A percentile compares a stretch with the other conserved stretches of the same genome.
Conservation (phyloP, 2,113 vertebrate genomes). For the Montifringilla adamsi region DNA sequence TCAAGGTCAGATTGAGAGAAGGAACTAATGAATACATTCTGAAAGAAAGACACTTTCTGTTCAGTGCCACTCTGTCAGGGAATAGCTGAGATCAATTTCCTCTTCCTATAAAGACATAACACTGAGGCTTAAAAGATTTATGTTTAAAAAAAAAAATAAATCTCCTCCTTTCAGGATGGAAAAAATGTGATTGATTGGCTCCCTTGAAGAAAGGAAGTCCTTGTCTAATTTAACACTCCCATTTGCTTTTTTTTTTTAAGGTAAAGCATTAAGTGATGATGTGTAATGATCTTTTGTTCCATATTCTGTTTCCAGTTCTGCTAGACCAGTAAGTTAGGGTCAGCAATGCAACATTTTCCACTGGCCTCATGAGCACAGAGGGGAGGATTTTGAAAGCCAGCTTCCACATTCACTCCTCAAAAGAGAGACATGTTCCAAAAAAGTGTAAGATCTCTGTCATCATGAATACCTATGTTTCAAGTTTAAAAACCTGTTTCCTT, state of each 20-base stretch:
- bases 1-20: conserved; percentile 4
- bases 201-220: background rate
- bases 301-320: background rate
- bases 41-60: conserved; percentile 2
- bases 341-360: background rate
- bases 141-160: background rate
- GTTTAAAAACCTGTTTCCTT: conserved; percentile 55
- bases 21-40: background rate
- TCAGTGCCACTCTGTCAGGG: background rate
- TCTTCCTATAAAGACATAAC: background rate
- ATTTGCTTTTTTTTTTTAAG: conserved; percentile 21
- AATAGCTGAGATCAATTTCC: conserved; percentile 21
- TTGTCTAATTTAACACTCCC: background rate
- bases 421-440: background rate
- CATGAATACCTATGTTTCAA: conserved; percentile 35
- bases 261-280: background rate
- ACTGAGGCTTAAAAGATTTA: conserved; percentile 29
- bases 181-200: background rate
- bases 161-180: background rate
- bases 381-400: background rate
- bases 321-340: background rate
- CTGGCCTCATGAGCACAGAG: accelerated
- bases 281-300: background rate
- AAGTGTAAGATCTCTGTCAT: conserved; percentile 26
- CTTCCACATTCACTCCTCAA: background rate